Conservation (phyloP, 2,797 vertebrate species). For the Sebastes baramenuke region DNA sequence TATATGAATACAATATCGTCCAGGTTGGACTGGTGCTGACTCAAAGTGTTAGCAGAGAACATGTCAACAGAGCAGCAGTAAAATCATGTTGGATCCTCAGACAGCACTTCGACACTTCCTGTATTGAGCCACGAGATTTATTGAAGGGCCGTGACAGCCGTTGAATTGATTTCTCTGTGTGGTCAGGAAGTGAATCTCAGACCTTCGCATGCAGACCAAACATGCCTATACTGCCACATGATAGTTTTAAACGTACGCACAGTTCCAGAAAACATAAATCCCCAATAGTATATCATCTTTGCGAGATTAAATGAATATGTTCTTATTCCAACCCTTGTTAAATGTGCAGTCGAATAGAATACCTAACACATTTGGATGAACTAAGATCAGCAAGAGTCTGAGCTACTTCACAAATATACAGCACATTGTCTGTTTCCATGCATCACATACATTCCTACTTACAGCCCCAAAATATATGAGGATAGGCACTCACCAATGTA, state of each 20-base stretch:
- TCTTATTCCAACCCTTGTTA: neutral
- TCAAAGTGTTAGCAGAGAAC: conserved; percentile 3
- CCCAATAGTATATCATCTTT: neutral
- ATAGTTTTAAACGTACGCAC: conserved; percentile 1
- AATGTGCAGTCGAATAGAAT: neutral
- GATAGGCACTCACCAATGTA: no score
- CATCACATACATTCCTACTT: neutral
- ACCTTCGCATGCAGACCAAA: conserved; percentile 29
- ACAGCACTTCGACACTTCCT: conserved; percentile 25
- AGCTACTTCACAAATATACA: neutral
- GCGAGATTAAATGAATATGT: neutral
- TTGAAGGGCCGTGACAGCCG: conserved; percentile 38
- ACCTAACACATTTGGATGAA: neutral
- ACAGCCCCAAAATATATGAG: no score
- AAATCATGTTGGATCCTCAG: conserved; percentile 31
- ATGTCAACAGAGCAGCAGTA: conserved; percentile 30
- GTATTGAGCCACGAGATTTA: conserved; percentile 59
- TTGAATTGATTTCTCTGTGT: conserved; percentile 54
- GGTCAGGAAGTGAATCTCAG: conserved; percentile 29
- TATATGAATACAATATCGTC: conserved; percentile 13
- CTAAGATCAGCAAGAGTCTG: neutral
- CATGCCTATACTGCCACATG: conserved; percentile 16
- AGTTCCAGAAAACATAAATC: conserved; percentile 21
- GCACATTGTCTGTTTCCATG: neutral
- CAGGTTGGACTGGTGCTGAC: conserved; percentile 9